These are phyloP conservation scores for Taphrorychus bicolor DNA, from an alignment of 2,888 invertebrate species.

Conservation along the genomic window DNA sequence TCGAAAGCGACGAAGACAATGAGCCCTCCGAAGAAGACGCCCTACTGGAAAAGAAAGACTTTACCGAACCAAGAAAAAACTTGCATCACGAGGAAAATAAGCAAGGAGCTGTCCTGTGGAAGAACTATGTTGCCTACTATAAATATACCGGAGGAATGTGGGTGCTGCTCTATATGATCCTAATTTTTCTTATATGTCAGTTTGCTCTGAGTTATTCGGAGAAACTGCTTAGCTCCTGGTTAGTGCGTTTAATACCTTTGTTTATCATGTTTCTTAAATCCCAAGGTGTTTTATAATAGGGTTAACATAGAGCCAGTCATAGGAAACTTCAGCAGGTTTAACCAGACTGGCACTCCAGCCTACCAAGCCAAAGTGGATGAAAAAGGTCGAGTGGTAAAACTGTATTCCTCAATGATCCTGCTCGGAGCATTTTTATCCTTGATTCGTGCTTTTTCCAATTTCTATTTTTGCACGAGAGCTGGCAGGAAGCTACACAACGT, in stretches of 20 bases:
- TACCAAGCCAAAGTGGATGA: constrained; percentile 21
- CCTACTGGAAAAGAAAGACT: constrained; percentile 38
- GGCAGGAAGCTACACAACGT: constrained; percentile 66
- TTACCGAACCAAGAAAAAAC: constrained; percentile 17
- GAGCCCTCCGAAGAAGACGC: constrained; percentile 25
- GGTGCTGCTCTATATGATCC: constrained; percentile 45
- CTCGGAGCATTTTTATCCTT: constrained; percentile 36
- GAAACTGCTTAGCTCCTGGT: constrained; percentile 50
- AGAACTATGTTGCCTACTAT: constrained; percentile 52
- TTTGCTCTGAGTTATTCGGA: constrained; percentile 46
- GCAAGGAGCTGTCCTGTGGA: constrained; percentile 48
- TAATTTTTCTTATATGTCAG: constrained; percentile 48
- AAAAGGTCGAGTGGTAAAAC: constrained; percentile 37
- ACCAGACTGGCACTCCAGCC: constrained; percentile 40
- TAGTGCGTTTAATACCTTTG: too few relatives aligned
- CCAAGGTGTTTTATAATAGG: too few relatives aligned
- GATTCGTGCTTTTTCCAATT: constrained; percentile 41
- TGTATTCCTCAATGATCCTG: constrained; percentile 40
- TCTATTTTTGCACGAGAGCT: constrained; percentile 46
- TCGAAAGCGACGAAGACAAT: constrained; percentile 35
- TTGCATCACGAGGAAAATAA: constrained; percentile 50
- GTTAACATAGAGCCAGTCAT: constrained; percentile 43
- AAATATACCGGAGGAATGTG: constrained; percentile 50
- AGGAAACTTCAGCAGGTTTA: constrained; percentile 25
- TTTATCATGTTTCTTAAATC: too few relatives aligned